phyloP scores from a whole-genome alignment of 2,113 vertebrate species.

The pig (Sus scrofa) region DNA sequence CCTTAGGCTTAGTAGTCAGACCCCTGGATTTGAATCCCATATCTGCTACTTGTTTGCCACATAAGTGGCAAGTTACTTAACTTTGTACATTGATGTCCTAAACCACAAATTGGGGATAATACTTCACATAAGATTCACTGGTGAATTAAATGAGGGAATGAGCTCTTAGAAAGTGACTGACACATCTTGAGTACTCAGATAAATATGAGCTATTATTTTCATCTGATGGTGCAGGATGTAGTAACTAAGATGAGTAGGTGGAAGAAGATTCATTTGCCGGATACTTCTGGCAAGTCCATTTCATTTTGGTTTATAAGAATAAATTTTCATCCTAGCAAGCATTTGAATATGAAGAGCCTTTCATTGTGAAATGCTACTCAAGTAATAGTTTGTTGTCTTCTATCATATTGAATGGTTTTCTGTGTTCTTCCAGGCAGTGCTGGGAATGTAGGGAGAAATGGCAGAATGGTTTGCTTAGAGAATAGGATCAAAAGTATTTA shows the following conservation, averaged over 20 bases:
- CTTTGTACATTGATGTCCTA: neutral
- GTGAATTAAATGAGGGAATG: neutral
- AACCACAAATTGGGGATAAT: neutral
- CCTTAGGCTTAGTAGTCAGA: neutral
- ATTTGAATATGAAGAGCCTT: neutral
- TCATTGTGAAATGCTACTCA: slow-evolving; percentile 7
- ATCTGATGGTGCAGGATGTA: neutral
- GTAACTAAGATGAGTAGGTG: neutral
- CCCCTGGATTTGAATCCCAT: neutral
- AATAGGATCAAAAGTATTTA: neutral
- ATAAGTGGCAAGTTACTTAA: neutral
- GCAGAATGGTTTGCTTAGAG: slow-evolving; percentile 4
- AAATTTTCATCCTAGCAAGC: neutral
- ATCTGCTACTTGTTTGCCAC: neutral
- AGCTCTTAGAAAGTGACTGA: neutral
- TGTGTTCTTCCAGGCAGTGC: neutral
- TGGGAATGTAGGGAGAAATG: neutral
- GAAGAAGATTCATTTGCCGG: neutral
- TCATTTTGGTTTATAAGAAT: slow-evolving; percentile 22
- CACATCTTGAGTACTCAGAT: neutral
- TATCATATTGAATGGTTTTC: neutral
- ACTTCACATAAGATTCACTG: neutral
- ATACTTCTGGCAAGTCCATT: neutral
- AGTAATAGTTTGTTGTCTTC: neutral
- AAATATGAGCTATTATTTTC: slow-evolving; percentile 11